These are phyloP conservation scores for Forpus xanthops DNA, from an alignment of 2,797 vertebrate species.

Conservation along the genomic window DNA sequence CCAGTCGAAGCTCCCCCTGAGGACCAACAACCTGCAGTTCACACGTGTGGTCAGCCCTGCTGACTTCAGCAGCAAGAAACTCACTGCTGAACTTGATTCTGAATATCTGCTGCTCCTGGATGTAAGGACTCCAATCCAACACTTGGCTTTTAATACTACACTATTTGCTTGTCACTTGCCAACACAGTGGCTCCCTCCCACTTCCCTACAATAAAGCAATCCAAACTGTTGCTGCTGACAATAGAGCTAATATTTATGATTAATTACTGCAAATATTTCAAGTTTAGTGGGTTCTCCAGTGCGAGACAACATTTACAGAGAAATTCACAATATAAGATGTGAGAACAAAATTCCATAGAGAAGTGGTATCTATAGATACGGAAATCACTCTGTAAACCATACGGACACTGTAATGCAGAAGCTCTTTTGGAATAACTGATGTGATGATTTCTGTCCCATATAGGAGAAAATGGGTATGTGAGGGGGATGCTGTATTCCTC, in stretches of 20 bases:
- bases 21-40: background rate
- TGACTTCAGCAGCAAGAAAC: background rate
- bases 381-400: background rate
- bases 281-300: background rate
- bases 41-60: background rate
- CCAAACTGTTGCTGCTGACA: background rate
- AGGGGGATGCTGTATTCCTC: background rate
- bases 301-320: background rate
- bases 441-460: background rate
- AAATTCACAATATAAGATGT: background rate
- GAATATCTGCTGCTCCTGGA: background rate
- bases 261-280: background rate
- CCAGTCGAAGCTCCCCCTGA: background rate
- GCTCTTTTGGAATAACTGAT: background rate
- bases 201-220: background rate
- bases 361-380: background rate
- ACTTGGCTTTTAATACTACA: background rate
- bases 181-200: background rate
- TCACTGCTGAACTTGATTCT: background rate
- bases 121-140: background rate
- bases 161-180: background rate
- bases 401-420: background rate
- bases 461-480: background rate
- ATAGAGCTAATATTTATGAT: background rate
- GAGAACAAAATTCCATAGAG: background rate